These are phyloP conservation scores for Anneissia japonica DNA, from an alignment of 35 echinoderm and acorn worm genomes.

Conservation along the genomic window DNA sequence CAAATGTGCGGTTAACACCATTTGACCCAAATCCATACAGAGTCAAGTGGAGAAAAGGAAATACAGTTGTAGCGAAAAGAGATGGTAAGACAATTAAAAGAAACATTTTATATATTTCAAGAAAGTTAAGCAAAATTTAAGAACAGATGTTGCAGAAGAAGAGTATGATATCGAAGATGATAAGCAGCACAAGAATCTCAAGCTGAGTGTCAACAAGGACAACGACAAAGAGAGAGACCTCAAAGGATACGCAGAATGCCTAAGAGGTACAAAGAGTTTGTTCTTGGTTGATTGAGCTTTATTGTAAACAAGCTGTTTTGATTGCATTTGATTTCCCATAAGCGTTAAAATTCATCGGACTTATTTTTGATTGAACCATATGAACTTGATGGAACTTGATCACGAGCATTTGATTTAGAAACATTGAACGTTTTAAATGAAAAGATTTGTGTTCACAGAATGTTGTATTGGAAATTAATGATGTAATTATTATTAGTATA, in stretches of 20 bases:
- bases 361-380: too few species aligned
- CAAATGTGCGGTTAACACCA: conserved; percentile 25
- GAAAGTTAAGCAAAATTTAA: not conserved
- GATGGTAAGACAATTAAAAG: conserved; percentile 33
- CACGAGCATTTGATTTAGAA: too few species aligned
- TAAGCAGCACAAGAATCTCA: not conserved
- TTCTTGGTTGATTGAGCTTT: too few species aligned
- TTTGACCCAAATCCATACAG: conserved; percentile 54
- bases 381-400: too few species aligned
- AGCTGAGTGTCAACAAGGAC: not conserved
- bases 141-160: not conserved
- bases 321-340: too few species aligned
- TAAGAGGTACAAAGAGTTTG: not conserved
- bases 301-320: too few species aligned
- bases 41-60: conserved; percentile 45
- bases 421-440: too few species aligned
- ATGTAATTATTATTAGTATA: too few species aligned
- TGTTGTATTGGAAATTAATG: too few species aligned
- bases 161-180: not conserved
- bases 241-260: not conserved
- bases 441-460: too few species aligned
- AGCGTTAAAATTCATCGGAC: too few species aligned
- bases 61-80: conserved; percentile 39
- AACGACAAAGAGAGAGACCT: not conserved
- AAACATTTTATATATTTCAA: conserved; percentile 51